Evolutionary conservation across 2,113 vertebrate species (phyloP).

Genomic region (Procapra przewalskii): DNA sequence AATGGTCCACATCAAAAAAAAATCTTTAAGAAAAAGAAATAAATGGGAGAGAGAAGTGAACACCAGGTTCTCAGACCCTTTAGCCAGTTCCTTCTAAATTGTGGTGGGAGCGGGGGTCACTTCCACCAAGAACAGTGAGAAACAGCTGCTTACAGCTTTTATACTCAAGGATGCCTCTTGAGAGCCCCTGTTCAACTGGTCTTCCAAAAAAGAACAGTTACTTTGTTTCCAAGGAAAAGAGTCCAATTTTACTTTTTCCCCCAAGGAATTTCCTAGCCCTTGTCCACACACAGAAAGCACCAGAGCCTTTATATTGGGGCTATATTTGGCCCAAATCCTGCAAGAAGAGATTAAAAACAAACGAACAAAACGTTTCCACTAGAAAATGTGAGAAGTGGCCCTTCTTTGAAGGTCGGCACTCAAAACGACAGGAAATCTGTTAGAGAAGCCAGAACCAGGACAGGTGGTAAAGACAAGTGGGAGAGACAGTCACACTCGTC

Average conservation of each 20-base stretch:
- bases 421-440: not conserved
- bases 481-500: not conserved
- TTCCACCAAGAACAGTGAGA: rapidly evolving
- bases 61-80: not conserved
- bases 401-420: not conserved
- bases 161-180: not conserved
- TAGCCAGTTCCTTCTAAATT: rapidly evolving
- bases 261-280: not conserved
- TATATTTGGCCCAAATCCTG: not conserved
- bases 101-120: not conserved
- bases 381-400: not conserved
- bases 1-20: not conserved
- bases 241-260: not conserved
- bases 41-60: not conserved
- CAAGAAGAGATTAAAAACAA: conserved; percentile 12
- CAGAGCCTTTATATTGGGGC: not conserved
- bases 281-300: not conserved
- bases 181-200: not conserved
- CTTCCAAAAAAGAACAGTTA: not conserved
- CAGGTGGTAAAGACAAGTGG: not conserved
- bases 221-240: not conserved
- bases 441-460: not conserved
- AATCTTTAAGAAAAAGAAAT: not conserved
- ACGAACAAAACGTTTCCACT: not conserved
- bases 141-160: not conserved